Conservation (phyloP, 2,888 invertebrate genomes). For the Brenthis hecate region DNA sequence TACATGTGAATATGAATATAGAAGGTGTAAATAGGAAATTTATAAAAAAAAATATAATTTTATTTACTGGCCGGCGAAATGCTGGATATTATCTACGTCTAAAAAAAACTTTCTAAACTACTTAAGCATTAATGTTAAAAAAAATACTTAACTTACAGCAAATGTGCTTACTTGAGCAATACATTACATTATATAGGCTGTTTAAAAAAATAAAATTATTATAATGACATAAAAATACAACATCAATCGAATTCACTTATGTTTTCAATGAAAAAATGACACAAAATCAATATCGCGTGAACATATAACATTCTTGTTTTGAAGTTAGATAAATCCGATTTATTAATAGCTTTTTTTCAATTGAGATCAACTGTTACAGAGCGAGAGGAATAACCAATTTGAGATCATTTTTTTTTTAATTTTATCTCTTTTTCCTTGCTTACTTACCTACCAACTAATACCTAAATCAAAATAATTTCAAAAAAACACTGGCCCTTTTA, state of each 20-base stretch:
- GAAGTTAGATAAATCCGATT: too few relatives aligned
- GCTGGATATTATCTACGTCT: constrained; percentile 42
- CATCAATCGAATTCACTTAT: not conserved
- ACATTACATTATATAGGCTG: constrained; percentile 4
- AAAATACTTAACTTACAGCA: constrained; percentile 4
- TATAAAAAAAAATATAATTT: constrained; percentile 40
- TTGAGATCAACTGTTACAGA: constrained; percentile 40
- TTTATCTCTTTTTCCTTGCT: constrained; percentile 33
- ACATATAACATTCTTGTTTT: too few relatives aligned
- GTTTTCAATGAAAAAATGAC: too few relatives aligned
- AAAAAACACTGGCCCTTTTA: constrained; percentile 68
- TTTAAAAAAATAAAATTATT: constrained; percentile 3
- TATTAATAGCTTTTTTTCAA: not conserved
- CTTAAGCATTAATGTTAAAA: not conserved
- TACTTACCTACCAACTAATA: constrained; percentile 19
- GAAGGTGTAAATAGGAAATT: constrained; percentile 35
- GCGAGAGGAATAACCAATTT: constrained; percentile 52
- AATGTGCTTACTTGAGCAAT: constrained; percentile 16
- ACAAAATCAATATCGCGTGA: too few relatives aligned
- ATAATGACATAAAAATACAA: not conserved
- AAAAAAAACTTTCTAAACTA: constrained; percentile 3
- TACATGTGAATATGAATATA: not conserved
- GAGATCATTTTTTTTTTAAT: constrained; percentile 60
- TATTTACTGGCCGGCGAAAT: constrained; percentile 69
- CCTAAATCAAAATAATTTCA: constrained; percentile 51